Base-by-base conservation (phyloP, 1,140 invertebrate genomes). In the Orchestia grillus region DNA sequence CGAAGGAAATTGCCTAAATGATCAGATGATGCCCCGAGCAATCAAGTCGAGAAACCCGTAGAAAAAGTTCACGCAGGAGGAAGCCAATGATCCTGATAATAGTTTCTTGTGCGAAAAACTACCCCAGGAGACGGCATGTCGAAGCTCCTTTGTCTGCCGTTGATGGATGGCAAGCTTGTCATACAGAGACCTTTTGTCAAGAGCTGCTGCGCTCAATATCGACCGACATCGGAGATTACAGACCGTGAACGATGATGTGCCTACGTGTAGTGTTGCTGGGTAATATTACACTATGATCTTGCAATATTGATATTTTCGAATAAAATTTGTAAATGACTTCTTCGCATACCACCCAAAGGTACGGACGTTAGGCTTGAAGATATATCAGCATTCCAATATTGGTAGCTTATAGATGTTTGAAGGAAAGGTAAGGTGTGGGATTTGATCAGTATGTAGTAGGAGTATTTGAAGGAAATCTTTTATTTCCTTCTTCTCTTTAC, bases 1-100 rank as follows among this genome's bases (percentile, higher is more conserved):
- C 44, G 43, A 47, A 94, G 92, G 92, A 94, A 94, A 94, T 94
- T 94, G 92, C 43, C 44, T 94, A 94, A 94, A 94, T 94, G 92
- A 94, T 94, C 92, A 94, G 92, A 94, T 94, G 92, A 94, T 94
- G 92, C 92, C 92, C 92, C 92, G 44, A 94, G 92, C 92, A 45
- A 94, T 94, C 44, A 94, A 94, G 43, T 94, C 92, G 8, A 94
- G 43, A 94, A 40, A 47, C 92, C 44, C 40, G 6, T 3, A 44
- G 92, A 94, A 94, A 94, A 94, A 94, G 43, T 94, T 94, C 92
- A 40, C 44, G 43, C 8, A 94, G 44, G 44, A 94, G 92, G 92
- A 94, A 94, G 92, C 92, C 43, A 94, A 94, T 94, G 92, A 94
- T 94, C 92, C 44, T 94, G 92, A 44, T 94, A 94, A 94, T 94